Percentiles rank a stretch among this genome's conserved stretches.
These are phyloP conservation scores for Phymorhynchus buccinoides DNA, from an alignment of 1,140 invertebrate species.

Conservation along the genomic window DNA sequence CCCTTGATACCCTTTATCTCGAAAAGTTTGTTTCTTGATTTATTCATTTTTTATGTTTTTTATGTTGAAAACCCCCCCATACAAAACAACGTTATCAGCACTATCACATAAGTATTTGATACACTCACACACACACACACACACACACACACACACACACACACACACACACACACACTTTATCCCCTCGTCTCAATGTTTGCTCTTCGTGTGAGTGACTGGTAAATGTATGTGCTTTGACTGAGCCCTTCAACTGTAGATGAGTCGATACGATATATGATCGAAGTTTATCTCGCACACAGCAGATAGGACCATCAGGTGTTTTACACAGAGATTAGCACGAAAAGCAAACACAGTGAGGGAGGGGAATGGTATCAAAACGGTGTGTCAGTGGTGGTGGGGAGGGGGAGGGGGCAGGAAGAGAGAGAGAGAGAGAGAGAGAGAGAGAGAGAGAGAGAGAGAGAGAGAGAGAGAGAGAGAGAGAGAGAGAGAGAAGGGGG, in stretches of 20 bases:
- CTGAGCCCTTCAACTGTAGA: neutral
- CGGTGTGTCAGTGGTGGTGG: neutral
- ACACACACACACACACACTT: too few species aligned
- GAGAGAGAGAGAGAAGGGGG: neutral
- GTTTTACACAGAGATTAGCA: neutral
- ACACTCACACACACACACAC: constrained; percentile 9
- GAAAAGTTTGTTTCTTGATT: too few species aligned
- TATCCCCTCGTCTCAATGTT: neutral
- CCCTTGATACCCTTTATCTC: neutral
- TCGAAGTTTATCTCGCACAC: too few species aligned
- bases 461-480: neutral
- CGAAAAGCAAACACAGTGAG: neutral
- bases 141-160: constrained; percentile 12
- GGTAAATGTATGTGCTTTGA: neutral
- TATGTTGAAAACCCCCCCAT: neutral
- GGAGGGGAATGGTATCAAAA: neutral
- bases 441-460: neutral
- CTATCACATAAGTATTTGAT: too few species aligned
- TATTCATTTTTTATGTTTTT: neutral
- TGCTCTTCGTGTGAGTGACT: neutral
- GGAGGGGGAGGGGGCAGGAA: neutral
- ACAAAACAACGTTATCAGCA: neutral
- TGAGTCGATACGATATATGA: neutral
- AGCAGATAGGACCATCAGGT: too few species aligned
- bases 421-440: neutral